Conservation (phyloP, 2,113 vertebrate genomes). For the Corythoichthys intestinalis region DNA sequence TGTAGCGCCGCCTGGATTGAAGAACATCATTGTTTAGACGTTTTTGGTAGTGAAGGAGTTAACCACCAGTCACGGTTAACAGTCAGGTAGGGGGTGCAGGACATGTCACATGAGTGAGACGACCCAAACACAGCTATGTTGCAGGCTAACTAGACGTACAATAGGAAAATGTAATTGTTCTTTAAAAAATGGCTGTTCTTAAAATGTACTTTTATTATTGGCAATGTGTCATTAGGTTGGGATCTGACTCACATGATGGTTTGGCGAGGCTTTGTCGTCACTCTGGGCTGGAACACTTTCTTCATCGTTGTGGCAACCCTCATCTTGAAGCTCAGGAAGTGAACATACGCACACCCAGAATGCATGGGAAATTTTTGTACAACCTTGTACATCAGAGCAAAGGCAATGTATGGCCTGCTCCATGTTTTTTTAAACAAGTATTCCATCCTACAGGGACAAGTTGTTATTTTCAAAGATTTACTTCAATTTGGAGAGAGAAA, state of each 20-base stretch:
- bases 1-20: too few relatives aligned
- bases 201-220: not conserved
- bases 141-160: too few relatives aligned
- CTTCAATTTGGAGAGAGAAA: too few relatives aligned
- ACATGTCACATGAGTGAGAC: too few relatives aligned
- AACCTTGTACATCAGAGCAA: not conserved
- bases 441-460: too few relatives aligned
- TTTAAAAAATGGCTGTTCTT: not conserved
- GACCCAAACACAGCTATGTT: too few relatives aligned
- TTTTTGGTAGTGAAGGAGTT: too few relatives aligned
- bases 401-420: not conserved
- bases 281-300: constrained; percentile 76
- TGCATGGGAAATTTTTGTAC: constrained; percentile 13
- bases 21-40: too few relatives aligned
- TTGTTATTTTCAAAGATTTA: too few relatives aligned
- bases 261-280: constrained; percentile 74
- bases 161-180: too few relatives aligned
- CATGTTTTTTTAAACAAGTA: not conserved
- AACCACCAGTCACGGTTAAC: too few relatives aligned
- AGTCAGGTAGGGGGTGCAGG: too few relatives aligned
- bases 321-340: constrained; percentile 75
- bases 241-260: constrained; percentile 72
- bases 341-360: constrained; percentile 32
- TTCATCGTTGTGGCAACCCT: constrained; percentile 75
- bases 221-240: constrained; percentile 65